Evolutionary conservation across 2,888 invertebrate genomes (phyloP).

Genomic region (Metellina segmentata): DNA sequence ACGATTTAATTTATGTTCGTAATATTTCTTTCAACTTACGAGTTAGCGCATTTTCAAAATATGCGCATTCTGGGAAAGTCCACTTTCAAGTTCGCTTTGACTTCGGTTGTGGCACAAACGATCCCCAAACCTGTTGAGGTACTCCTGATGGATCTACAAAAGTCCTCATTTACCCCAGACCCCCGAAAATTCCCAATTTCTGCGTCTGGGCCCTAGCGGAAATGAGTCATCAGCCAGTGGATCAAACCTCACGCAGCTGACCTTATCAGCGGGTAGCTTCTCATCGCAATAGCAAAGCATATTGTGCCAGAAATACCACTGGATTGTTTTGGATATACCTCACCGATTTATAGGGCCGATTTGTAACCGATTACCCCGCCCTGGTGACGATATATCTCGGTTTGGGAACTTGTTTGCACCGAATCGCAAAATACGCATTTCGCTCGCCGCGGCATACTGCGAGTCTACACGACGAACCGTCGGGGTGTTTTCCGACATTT

Average conservation of each 20-base stretch:
- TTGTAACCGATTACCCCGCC: neutral
- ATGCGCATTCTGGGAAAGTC: neutral
- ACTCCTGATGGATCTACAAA: neutral
- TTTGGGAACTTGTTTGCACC: constrained; percentile 53
- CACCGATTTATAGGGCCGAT: neutral
- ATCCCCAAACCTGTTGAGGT: neutral
- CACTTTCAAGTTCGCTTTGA: neutral
- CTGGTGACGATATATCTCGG: neutral
- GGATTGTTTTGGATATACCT: neutral
- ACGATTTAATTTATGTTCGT: too few species aligned
- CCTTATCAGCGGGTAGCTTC: constrained; percentile 5
- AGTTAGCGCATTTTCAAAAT: too few species aligned
- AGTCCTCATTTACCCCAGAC: neutral
- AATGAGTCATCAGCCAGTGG: neutral
- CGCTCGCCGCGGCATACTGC: neutral
- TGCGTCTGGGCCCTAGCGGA: neutral
- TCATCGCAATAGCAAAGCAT: neutral
- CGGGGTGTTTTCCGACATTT: neutral
- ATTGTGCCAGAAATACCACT: neutral
- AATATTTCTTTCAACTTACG: too few species aligned
- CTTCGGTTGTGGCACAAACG: neutral
- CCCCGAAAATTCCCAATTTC: neutral
- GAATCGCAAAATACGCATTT: constrained; percentile 51
- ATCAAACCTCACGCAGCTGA: neutral
- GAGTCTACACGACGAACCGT: neutral